These are phyloP conservation scores for Pegoplata infirma DNA, from an alignment of 2,888 invertebrate genomes.

Conservation along the genomic window DNA sequence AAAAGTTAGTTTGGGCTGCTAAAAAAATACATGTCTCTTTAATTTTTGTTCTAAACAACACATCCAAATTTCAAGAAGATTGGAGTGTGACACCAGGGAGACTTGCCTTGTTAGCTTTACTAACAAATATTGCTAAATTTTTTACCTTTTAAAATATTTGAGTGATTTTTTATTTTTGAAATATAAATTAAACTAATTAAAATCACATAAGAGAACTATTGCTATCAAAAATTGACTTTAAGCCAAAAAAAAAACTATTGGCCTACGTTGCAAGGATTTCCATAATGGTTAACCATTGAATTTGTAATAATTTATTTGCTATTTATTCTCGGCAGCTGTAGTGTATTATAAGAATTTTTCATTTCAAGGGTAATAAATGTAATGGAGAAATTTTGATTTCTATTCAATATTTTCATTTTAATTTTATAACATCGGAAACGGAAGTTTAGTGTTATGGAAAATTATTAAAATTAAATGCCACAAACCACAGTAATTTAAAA, in stretches of 20 bases:
- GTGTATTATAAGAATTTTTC: neutral
- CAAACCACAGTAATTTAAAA: neutral
- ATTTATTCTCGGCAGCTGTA: too few relatives aligned
- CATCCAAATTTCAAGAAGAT: too few relatives aligned
- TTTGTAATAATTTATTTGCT: neutral
- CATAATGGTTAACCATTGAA: neutral
- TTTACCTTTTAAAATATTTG: too few relatives aligned
- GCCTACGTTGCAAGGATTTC: neutral
- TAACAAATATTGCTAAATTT: too few relatives aligned
- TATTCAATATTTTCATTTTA: neutral
- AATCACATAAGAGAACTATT: too few relatives aligned
- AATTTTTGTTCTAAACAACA: too few relatives aligned
- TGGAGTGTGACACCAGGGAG: too few relatives aligned
- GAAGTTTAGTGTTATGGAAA: conserved; percentile 17
- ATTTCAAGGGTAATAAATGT: neutral
- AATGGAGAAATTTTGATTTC: neutral
- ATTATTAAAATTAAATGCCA: neutral
- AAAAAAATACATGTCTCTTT: too few relatives aligned
- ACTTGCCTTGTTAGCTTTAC: too few relatives aligned
- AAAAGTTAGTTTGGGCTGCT: too few relatives aligned
- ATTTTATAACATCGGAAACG: conserved; percentile 18
- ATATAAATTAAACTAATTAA: too few relatives aligned
- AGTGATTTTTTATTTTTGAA: too few relatives aligned
- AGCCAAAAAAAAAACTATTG: neutral
- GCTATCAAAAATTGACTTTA: neutral